Percentiles rank a stretch among this genome's conserved stretches.
Conservation (phyloP, 2,888 invertebrate genomes). For the Cheilosia vernalis region DNA sequence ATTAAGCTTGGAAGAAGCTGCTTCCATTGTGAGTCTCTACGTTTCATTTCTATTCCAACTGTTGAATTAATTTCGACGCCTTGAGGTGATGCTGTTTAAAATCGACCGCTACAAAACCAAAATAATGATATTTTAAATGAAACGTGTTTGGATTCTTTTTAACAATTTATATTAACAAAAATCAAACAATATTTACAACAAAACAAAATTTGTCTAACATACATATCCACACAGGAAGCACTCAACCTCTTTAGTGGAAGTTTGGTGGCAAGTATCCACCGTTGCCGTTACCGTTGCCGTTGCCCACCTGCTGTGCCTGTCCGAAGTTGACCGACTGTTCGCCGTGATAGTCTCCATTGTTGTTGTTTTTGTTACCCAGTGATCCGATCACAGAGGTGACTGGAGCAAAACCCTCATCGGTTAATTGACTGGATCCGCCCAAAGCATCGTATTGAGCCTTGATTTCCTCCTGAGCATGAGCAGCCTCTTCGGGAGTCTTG, state of each 20-base stretch:
- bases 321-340: constrained; percentile 35
- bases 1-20: too few species aligned
- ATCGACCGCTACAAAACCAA: too few species aligned
- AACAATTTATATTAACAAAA: constrained; percentile 20
- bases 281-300: constrained; percentile 53
- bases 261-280: constrained; percentile 82
- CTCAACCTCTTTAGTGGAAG: neutral
- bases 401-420: constrained; percentile 82
- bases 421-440: constrained; percentile 81
- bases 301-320: constrained; percentile 47
- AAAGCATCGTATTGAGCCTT: constrained; percentile 83
- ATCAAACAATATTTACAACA: constrained; percentile 30
- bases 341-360: constrained; percentile 56
- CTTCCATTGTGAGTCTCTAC: too few species aligned
- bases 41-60: too few species aligned
- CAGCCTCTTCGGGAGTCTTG: constrained; percentile 82
- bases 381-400: constrained; percentile 82
- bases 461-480: constrained; percentile 82
- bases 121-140: too few species aligned
- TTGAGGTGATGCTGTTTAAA: too few species aligned
- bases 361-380: constrained; percentile 72
- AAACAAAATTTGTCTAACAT: neutral
- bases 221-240: neutral
- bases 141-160: neutral
- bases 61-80: too few species aligned